These are phyloP conservation scores for Cliona cf. orientalis DNA, from an alignment of 37 sponge, comb jelly and placozoan genomes.

Conservation along the genomic window DNA sequence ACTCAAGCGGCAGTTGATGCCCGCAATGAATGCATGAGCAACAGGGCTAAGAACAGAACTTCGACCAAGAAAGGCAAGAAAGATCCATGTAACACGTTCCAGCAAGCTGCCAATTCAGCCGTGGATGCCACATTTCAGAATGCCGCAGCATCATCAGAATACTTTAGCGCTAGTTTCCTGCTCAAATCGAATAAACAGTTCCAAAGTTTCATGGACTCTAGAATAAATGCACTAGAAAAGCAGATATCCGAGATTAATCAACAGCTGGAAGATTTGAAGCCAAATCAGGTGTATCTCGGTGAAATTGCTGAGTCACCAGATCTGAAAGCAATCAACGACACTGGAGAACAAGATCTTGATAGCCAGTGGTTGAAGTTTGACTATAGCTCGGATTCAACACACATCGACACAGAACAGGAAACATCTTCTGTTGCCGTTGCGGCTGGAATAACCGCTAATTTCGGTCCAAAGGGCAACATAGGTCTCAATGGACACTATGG, in stretches of 20 bases:
- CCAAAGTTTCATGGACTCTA: neutral
- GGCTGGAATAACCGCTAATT: neutral
- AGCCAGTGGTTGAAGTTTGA: constrained; percentile 43
- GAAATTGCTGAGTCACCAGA: constrained; percentile 27
- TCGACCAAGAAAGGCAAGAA: neutral
- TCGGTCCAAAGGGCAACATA: neutral
- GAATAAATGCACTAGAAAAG: neutral
- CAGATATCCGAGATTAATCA: neutral
- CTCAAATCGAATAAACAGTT: neutral
- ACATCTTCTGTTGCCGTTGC: constrained; percentile 2
- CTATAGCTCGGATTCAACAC: constrained; percentile 20
- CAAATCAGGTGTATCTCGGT: no score
- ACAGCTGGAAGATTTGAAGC: neutral
- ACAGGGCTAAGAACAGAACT: no score
- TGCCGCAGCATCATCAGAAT: constrained; percentile 6
- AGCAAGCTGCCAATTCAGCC: neutral
- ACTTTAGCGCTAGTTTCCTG: neutral
- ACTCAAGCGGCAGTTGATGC: neutral
- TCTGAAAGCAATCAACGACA: constrained; percentile 5
- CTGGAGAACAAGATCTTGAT: constrained; percentile 8
- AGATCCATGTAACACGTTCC: constrained; percentile 7
- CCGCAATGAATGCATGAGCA: neutral
- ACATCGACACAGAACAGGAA: constrained; percentile 9
- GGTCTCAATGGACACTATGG: neutral
- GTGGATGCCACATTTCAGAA: neutral